A percentile compares a stretch with the other conserved stretches of the same genome.
These are phyloP conservation scores for Pachydiplax longipennis DNA, from an alignment of 2,888 invertebrate genomes.

Conservation along the genomic window DNA sequence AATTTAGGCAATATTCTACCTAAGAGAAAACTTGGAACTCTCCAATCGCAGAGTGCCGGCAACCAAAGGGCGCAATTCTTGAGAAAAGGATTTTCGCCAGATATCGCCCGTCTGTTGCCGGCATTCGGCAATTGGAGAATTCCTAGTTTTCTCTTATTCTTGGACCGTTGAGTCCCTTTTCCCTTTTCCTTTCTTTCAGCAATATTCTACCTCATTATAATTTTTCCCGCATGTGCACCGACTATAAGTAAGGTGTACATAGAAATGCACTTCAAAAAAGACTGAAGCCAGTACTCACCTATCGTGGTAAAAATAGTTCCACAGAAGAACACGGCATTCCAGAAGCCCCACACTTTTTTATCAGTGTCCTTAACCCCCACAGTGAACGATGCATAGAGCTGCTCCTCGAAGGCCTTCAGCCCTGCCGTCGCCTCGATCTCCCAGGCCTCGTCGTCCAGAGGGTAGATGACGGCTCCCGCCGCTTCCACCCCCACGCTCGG, in stretches of 20 bases:
- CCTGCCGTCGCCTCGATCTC: slow-evolving; percentile 62
- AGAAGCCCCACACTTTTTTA: slow-evolving; percentile 77
- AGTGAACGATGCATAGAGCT: slow-evolving; percentile 61
- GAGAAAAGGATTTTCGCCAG: too few species aligned
- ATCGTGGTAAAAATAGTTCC: slow-evolving; percentile 90
- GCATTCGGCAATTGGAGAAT: too few species aligned
- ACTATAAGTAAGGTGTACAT: not conserved
- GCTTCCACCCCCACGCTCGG: not conserved
- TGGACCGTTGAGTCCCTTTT: too few species aligned
- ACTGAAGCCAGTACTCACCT: slow-evolving; percentile 66
- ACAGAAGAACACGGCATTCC: slow-evolving; percentile 86
- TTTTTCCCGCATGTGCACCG: too few species aligned
- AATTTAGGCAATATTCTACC: too few species aligned
- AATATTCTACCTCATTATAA: too few species aligned
- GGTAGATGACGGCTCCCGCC: not conserved
- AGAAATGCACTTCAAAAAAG: not conserved
- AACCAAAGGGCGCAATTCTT: too few species aligned
- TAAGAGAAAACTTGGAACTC: too few species aligned
- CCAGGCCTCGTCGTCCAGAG: slow-evolving; percentile 60
- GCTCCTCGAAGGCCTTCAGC: slow-evolving; percentile 66
- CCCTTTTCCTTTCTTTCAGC: too few species aligned
- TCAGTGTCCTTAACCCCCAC: slow-evolving; percentile 56
- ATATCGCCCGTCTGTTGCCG: too few species aligned
- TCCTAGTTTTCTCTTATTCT: too few species aligned
- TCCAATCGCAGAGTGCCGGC: too few species aligned